These are phyloP conservation scores for Gallirallus australis DNA, from an alignment of 2,797 vertebrate genomes.

Conservation along the genomic window DNA sequence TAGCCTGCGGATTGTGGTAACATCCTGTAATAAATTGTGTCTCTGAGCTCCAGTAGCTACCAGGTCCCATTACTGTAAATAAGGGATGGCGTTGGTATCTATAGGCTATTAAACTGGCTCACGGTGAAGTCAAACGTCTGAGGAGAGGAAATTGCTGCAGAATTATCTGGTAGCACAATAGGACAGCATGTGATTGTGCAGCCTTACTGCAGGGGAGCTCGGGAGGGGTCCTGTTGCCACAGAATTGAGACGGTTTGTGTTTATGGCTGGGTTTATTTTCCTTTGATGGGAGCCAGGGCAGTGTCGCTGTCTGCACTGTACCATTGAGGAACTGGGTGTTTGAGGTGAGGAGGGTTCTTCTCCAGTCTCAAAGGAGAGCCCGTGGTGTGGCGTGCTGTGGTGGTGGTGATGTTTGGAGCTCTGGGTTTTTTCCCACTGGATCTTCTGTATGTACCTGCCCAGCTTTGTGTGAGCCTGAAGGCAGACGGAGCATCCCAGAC, in stretches of 20 bases:
- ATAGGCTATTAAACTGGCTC: slow-evolving; percentile 66
- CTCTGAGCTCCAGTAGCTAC: slow-evolving; percentile 59
- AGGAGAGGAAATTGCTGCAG: slow-evolving; percentile 64
- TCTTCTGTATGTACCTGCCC: background rate
- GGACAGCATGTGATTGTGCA: slow-evolving; percentile 31
- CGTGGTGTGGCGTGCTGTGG: background rate
- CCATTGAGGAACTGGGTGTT: background rate
- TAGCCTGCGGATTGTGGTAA: slow-evolving; percentile 55
- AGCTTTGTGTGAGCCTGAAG: background rate
- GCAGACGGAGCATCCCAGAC: background rate
- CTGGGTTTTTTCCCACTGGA: background rate
- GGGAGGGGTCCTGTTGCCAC: slow-evolving; percentile 27
- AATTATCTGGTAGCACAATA: slow-evolving; percentile 65
- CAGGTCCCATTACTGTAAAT: slow-evolving; percentile 68
- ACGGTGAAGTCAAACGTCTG: slow-evolving; percentile 61
- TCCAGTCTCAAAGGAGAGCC: background rate
- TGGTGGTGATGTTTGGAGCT: background rate
- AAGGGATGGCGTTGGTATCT: slow-evolving; percentile 72
- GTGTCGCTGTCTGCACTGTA: background rate
- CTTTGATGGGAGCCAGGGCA: background rate
- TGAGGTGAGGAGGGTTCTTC: background rate
- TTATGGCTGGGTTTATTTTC: slow-evolving; percentile 56
- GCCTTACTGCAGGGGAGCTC: slow-evolving; percentile 38
- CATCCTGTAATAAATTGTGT: slow-evolving; percentile 74
- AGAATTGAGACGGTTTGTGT: slow-evolving; percentile 9